Evolutionary conservation across 2,888 invertebrate genomes (phyloP).

Genomic region (Caenorhabditis angaria): DNA sequence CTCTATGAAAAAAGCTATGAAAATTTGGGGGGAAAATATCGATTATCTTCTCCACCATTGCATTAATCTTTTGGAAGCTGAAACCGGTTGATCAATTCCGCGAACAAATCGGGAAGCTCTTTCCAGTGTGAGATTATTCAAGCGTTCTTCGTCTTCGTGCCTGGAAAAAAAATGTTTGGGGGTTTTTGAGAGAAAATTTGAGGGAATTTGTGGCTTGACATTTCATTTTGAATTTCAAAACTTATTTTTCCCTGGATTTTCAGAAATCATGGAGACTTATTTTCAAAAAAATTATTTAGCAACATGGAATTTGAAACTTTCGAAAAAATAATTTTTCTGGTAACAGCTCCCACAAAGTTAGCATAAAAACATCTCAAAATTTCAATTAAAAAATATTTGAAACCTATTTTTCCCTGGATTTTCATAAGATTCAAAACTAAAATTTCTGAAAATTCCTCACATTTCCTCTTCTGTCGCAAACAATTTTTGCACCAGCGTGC

Average conservation of each 20-base stretch:
- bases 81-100: conserved; percentile 52
- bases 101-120: conserved; percentile 49
- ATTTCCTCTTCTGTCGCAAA: conserved; percentile 48
- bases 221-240: too few relatives aligned
- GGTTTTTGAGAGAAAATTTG: neutral
- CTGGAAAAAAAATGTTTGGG: conserved; percentile 28
- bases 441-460: conserved; percentile 25
- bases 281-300: neutral
- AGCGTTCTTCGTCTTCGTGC: conserved; percentile 47
- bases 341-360: too few relatives aligned
- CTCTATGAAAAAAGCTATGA: too few relatives aligned
- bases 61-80: conserved; percentile 54
- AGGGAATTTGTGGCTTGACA: neutral
- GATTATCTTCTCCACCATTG: conserved; percentile 42
- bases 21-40: too few relatives aligned
- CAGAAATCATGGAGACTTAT: too few relatives aligned
- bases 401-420: neutral
- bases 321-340: too few relatives aligned
- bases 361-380: too few relatives aligned
- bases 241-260: neutral
- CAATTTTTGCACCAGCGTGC: conserved; percentile 44
- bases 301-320: too few relatives aligned
- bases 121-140: conserved; percentile 50
- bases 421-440: neutral
- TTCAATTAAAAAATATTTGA: neutral